phyloP scores from a whole-genome alignment of 2,797 vertebrate species.

The Adrianichthys oophorus region DNA sequence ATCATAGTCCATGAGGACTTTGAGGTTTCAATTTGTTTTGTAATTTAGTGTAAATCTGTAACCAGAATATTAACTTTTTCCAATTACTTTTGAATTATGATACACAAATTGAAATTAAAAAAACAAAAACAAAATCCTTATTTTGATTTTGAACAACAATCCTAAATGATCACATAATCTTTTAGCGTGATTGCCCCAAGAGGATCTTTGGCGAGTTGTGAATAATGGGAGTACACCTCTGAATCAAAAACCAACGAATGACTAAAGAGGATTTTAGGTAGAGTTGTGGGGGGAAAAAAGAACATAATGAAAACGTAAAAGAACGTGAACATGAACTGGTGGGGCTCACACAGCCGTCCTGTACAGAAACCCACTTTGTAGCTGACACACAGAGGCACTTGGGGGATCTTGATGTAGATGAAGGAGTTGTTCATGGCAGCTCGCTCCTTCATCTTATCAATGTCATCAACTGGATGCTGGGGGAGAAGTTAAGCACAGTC shows the following conservation, averaged over 20 bases:
- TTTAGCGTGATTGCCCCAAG: too few species aligned
- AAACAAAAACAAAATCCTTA: too few species aligned
- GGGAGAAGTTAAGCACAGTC: background rate
- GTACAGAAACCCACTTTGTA: conserved; percentile 85
- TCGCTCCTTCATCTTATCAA: conserved; percentile 99
- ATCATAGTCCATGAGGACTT: too few species aligned
- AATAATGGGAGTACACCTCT: background rate
- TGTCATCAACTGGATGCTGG: conserved; percentile 96
- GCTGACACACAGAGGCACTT: conserved; percentile 98
- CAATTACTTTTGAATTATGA: background rate
- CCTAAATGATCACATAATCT: too few species aligned
- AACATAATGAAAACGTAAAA: too few species aligned
- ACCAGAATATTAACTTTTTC: background rate
- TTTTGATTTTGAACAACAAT: too few species aligned
- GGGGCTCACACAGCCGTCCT: background rate
- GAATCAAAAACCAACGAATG: background rate
- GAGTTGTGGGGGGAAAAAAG: background rate
- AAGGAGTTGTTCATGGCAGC: conserved; percentile 99
- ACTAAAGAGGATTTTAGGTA: background rate
- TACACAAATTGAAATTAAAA: background rate
- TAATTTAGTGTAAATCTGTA: background rate
- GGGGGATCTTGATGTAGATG: conserved; percentile 99
- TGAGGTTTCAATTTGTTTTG: too few species aligned
- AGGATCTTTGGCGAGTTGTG: background rate
- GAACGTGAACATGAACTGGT: background rate